phyloP scores from a whole-genome alignment of 2,113 vertebrate species.

The Phocoena sinus region DNA sequence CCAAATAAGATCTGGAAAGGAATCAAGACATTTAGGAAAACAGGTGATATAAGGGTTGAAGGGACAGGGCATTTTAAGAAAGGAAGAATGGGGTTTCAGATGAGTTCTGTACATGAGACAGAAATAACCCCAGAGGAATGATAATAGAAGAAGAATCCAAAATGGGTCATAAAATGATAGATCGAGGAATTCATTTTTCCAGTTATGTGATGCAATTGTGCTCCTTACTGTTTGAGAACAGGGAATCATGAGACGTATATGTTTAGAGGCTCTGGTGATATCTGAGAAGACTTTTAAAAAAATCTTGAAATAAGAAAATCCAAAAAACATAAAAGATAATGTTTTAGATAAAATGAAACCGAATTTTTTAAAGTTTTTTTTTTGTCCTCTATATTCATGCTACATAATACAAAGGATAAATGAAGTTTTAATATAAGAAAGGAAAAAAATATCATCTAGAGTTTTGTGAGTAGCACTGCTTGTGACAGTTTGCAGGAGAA shows the following conservation, averaged over 20 bases:
- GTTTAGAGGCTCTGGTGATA: background rate
- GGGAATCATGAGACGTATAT: background rate
- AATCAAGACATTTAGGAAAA: background rate
- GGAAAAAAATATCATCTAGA: background rate
- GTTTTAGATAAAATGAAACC: background rate
- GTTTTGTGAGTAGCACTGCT: constrained; percentile 38
- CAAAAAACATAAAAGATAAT: background rate
- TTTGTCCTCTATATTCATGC: background rate
- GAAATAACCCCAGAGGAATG: background rate
- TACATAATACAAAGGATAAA: background rate
- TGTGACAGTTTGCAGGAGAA: constrained; percentile 74
- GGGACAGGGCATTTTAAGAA: background rate
- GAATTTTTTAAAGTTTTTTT: background rate
- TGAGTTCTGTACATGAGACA: background rate
- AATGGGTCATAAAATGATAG: background rate
- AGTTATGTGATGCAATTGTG: background rate
- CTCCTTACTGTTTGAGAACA: background rate
- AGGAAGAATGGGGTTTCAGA: background rate
- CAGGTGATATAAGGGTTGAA: background rate
- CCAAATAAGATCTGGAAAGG: background rate
- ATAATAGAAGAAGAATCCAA: background rate
- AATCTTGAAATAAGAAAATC: background rate
- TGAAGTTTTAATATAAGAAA: constrained; percentile 4
- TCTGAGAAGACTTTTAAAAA: background rate
- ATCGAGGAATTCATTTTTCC: background rate